Conservation (phyloP, 2,888 invertebrate genomes). For the Busseola fusca region DNA sequence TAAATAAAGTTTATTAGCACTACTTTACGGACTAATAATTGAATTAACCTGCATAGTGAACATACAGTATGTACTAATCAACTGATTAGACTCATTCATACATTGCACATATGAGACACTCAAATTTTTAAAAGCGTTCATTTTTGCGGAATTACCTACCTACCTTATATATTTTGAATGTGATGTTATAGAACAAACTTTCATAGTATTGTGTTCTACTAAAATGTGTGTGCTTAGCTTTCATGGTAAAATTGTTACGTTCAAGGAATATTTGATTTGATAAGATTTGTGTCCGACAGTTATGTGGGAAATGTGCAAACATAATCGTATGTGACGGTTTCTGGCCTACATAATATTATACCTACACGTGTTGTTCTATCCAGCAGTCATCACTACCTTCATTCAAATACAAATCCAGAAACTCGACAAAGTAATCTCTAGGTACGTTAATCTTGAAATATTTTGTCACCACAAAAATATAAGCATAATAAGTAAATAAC, state of each 20-base stretch:
- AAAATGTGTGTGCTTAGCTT: no score
- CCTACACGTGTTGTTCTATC: neutral
- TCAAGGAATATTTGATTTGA: neutral
- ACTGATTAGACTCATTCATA: neutral
- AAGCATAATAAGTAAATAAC: constrained; percentile 36
- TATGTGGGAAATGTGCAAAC: constrained; percentile 6
- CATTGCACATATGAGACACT: neutral
- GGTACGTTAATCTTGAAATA: constrained; percentile 30
- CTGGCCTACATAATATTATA: neutral
- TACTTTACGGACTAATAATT: neutral
- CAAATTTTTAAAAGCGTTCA: neutral
- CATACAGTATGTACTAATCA: neutral
- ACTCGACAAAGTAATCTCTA: constrained; percentile 7
- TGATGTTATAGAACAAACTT: neutral
- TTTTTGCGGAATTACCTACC: neutral
- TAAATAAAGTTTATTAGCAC: neutral
- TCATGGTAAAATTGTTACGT: neutral
- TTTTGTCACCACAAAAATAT: constrained; percentile 16
- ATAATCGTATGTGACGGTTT: neutral
- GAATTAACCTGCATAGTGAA: neutral
- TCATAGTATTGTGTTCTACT: neutral
- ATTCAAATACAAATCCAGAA: constrained; percentile 17
- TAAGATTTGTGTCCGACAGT: neutral
- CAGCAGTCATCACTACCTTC: neutral
- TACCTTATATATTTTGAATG: neutral